These are phyloP conservation scores for Agraylea sexmaculata DNA, from an alignment of 1,140 invertebrate species.

Conservation along the genomic window DNA sequence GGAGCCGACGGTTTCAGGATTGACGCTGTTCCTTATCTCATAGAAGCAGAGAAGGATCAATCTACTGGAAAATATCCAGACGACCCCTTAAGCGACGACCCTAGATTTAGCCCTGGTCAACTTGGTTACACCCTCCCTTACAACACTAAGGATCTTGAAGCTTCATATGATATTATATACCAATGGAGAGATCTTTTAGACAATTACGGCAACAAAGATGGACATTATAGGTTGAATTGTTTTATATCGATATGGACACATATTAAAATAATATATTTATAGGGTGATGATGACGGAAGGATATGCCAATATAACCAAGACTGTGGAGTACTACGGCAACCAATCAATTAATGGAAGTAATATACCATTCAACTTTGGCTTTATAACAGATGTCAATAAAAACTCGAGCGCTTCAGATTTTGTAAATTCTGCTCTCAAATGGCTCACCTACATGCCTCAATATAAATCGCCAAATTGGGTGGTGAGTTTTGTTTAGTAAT, in stretches of 20 bases:
- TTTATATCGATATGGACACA: conserved; percentile 26
- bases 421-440: conserved; percentile 37
- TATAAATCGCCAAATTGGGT: conserved; percentile 44
- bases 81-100: conserved; percentile 40
- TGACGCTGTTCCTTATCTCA: conserved; percentile 48
- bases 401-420: conserved; percentile 27
- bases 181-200: conserved; percentile 49
- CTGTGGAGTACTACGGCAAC: conserved; percentile 49
- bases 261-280: conserved; percentile 18
- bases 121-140: conserved; percentile 42
- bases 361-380: conserved; percentile 60
- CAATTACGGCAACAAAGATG: conserved; percentile 34
- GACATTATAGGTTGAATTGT: conserved; percentile 27
- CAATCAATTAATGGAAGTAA: conserved; percentile 39
- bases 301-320: conserved; percentile 43
- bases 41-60: conserved; percentile 43
- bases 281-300: conserved; percentile 58
- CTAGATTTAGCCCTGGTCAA: conserved; percentile 28
- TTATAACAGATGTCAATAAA: conserved; percentile 37
- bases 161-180: conserved; percentile 47
- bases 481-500: conserved; percentile 28
- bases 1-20: conserved; percentile 63
- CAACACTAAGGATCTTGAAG: conserved; percentile 48
- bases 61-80: conserved; percentile 41
- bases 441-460: conserved; percentile 40